These are phyloP conservation scores for Lysiphlebus fabarum DNA, from an alignment of 1,140 invertebrate genomes.

Conservation along the genomic window DNA sequence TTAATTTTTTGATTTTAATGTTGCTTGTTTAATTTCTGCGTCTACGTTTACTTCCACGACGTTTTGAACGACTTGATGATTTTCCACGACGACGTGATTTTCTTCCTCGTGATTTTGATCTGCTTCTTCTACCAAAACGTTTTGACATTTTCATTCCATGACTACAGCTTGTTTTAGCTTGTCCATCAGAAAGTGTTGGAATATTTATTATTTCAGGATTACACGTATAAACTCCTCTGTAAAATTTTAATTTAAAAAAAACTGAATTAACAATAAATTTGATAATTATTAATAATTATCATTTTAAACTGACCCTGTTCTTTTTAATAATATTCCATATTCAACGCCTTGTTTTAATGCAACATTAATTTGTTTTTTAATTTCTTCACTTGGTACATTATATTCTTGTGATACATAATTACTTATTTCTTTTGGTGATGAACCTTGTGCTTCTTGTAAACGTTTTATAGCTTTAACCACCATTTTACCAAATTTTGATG, in stretches of 20 bases:
- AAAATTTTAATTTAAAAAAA: neutral
- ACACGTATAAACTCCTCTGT: conserved; percentile 2
- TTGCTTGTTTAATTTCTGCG: neutral
- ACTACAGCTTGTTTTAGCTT: no score
- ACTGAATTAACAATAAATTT: neutral
- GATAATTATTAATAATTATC: neutral
- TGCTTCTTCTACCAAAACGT: neutral
- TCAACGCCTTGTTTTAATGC: conserved; percentile 41
- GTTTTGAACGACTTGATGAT: neutral
- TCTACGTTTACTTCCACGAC: neutral
- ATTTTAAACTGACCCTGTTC: conserved; percentile 32
- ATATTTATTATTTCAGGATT: neutral
- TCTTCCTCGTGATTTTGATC: neutral
- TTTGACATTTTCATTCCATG: no score
- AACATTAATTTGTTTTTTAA: conserved; percentile 38
- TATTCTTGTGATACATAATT: conserved; percentile 46
- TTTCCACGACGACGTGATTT: neutral
- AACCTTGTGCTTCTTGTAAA: conserved; percentile 45
- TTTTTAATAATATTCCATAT: conserved; percentile 42
- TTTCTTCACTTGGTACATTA: conserved; percentile 32
- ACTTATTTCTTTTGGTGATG: conserved; percentile 44
- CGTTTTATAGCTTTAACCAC: conserved; percentile 45
- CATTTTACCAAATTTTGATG: conserved; percentile 40
- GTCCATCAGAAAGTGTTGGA: no score
- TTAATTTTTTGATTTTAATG: neutral